Evolutionary conservation across 2,113 vertebrate species (phyloP).

Genomic region (Ammodytes dubius): DNA sequence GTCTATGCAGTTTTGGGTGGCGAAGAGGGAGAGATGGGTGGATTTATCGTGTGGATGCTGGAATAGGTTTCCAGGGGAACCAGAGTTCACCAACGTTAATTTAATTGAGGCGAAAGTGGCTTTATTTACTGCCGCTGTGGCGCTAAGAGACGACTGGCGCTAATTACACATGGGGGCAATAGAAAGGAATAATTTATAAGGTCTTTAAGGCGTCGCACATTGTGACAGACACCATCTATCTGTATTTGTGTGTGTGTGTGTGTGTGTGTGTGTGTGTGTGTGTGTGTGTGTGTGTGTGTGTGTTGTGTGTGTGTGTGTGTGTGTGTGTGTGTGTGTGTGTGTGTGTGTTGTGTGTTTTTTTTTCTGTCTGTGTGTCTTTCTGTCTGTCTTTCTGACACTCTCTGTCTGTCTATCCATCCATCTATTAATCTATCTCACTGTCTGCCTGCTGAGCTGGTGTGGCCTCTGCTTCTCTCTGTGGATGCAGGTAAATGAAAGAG

Average conservation of each 20-base stretch:
- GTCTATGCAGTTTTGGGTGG: conserved; percentile 6
- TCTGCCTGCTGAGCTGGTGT: not conserved
- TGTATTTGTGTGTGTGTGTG: not conserved
- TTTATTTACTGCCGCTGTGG: conserved; percentile 27
- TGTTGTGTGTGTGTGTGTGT: not conserved
- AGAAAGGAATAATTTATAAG: conserved; percentile 14
- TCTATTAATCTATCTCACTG: not conserved
- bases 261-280: not conserved
- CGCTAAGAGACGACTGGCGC: not conserved
- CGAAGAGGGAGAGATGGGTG: not conserved
- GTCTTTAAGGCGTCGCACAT: conserved; percentile 4
- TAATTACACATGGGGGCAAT: conserved; percentile 20
- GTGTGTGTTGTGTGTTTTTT: too few relatives aligned
- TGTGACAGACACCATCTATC: not conserved
- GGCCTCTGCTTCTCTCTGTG: conserved; percentile 1
- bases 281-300: not conserved
- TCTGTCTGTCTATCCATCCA: not conserved
- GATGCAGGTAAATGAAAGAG: not conserved
- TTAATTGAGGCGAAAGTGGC: conserved; percentile 16
- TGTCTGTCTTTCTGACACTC: not conserved
- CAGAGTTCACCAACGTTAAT: conserved; percentile 27
- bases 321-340: not conserved
- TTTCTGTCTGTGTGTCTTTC: not conserved
- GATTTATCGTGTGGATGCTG: not conserved
- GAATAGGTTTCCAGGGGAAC: conserved; percentile 52